Evolutionary conservation across 2,888 invertebrate species (phyloP).

Genomic region (Cataglyphis livida): DNA sequence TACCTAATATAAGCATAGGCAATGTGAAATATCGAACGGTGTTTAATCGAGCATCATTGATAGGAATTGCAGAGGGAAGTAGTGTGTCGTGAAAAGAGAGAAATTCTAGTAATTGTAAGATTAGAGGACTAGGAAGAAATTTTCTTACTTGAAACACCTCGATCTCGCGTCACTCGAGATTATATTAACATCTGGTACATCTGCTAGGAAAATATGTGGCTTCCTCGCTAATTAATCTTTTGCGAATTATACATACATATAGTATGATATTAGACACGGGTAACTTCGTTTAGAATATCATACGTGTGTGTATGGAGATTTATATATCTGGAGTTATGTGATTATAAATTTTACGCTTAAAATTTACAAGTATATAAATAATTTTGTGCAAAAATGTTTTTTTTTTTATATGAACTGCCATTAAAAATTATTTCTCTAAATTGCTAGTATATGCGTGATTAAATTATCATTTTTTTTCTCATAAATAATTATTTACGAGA

Average conservation of each 20-base stretch:
- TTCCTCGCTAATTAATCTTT: slow-evolving; percentile 9
- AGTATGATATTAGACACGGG: background rate
- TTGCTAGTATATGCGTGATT: background rate
- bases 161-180: slow-evolving; percentile 72
- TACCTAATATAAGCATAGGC: slow-evolving; percentile 43
- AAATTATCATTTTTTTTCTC: background rate
- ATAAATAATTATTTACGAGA: background rate
- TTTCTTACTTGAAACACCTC: slow-evolving; percentile 63
- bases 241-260: background rate
- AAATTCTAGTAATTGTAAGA: slow-evolving; percentile 18
- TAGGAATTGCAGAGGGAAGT: slow-evolving; percentile 60
- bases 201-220: slow-evolving; percentile 3
- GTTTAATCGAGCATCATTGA: slow-evolving; percentile 71
- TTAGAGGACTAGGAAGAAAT: slow-evolving; percentile 8
- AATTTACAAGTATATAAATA: background rate
- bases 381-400: background rate
- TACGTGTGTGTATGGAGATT: background rate
- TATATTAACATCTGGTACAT: slow-evolving; percentile 23
- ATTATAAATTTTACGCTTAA: background rate
- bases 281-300: background rate
- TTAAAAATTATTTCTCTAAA: background rate
- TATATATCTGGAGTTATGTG: background rate
- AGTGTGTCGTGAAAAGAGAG: slow-evolving; percentile 36
- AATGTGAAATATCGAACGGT: slow-evolving; percentile 63
- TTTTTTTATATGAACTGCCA: background rate